phyloP scores from a whole-genome alignment of 2,113 vertebrate genomes.

The Solea solea region DNA sequence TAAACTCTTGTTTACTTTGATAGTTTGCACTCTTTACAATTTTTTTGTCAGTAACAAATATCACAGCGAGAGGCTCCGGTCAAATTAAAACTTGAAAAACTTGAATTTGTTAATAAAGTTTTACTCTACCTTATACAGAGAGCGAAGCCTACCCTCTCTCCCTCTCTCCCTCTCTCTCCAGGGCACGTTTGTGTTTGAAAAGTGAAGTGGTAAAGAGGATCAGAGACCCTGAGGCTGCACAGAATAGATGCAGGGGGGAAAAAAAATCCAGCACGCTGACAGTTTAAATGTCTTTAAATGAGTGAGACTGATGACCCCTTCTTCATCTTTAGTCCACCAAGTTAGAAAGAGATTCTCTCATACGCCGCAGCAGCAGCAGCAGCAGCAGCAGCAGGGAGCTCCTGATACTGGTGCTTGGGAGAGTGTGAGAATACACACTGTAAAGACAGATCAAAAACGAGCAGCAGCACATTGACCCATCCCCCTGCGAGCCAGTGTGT shows the following conservation, averaged over 20 bases:
- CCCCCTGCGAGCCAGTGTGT: constrained; percentile 60
- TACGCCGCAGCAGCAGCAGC: constrained; percentile 3
- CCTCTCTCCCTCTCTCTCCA: constrained; percentile 17
- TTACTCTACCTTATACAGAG: constrained; percentile 55
- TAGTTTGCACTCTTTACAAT: no score
- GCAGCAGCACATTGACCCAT: constrained; percentile 60
- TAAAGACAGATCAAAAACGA: constrained; percentile 32
- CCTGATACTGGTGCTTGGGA: constrained; percentile 34
- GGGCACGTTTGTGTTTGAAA: constrained; percentile 22
- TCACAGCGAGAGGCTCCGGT: neutral
- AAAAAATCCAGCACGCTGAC: constrained; percentile 15
- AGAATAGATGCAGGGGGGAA: constrained; percentile 5
- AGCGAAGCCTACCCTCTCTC: constrained; percentile 17
- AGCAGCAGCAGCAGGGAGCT: constrained; percentile 13
- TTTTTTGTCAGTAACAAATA: no score
- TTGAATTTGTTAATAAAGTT: neutral
- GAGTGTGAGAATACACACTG: constrained; percentile 29
- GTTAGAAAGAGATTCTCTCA: constrained; percentile 33
- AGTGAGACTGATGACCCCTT: constrained; percentile 7
- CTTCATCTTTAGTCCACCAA: constrained; percentile 27
- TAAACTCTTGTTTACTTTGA: neutral
- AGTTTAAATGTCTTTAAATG: constrained; percentile 32
- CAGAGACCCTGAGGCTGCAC: constrained; percentile 12
- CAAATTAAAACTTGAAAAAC: neutral
- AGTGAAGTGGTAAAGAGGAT: constrained; percentile 6